These are phyloP conservation scores for Adelphocoris suturalis DNA, from an alignment of 2,888 invertebrate species.

Conservation along the genomic window DNA sequence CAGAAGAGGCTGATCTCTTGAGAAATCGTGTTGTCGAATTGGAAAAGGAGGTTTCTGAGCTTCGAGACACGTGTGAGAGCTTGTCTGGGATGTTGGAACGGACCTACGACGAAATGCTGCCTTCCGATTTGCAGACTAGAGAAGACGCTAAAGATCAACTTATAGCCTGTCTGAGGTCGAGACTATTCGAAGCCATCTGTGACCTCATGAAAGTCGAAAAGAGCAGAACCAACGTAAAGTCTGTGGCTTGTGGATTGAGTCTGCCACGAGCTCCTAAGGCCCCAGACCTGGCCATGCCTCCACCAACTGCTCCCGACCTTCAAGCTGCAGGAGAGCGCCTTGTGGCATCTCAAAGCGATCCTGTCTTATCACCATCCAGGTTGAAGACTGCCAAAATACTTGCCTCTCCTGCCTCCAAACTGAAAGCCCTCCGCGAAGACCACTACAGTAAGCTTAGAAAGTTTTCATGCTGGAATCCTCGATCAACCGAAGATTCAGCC, in stretches of 20 bases:
- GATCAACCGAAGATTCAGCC: conserved; percentile 32
- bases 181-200: conserved; percentile 63
- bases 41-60: conserved; percentile 35
- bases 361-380: neutral
- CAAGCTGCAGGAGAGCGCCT: neutral
- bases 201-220: conserved; percentile 65
- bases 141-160: conserved; percentile 63
- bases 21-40: conserved; percentile 34
- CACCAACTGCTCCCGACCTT: neutral
- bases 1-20: neutral
- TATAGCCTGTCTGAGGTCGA: conserved; percentile 52
- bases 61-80: conserved; percentile 51
- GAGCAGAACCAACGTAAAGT: neutral
- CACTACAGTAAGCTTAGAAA: conserved; percentile 44
- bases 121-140: neutral
- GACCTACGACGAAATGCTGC: conserved; percentile 66
- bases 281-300: neutral
- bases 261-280: conserved; percentile 16
- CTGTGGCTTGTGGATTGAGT: conserved; percentile 62
- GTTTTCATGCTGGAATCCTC: conserved; percentile 58
- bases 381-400: conserved; percentile 26
- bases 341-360: conserved; percentile 3
- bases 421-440: conserved; percentile 54
- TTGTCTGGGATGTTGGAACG: conserved; percentile 54
- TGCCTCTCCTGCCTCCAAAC: conserved; percentile 44